Evolutionary conservation across 1,140 invertebrate genomes (phyloP).

Genomic region (Leptoteleia sp.): DNA sequence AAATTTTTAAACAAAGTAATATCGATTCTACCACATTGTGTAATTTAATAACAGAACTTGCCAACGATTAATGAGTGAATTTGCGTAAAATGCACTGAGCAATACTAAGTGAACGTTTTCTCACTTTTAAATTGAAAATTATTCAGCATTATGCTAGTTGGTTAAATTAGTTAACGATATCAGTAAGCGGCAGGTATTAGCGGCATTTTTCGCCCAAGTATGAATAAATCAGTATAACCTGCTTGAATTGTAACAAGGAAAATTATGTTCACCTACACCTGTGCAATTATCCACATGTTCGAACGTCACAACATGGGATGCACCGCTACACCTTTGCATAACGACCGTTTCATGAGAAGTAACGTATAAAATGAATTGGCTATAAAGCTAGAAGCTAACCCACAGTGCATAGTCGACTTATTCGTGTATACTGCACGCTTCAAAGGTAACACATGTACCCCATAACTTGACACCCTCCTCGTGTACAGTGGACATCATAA

Average conservation of each 20-base stretch:
- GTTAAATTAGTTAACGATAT: conserved; percentile 8
- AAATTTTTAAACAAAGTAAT: no score
- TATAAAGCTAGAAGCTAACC: conserved; percentile 69
- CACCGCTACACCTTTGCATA: conserved; percentile 58
- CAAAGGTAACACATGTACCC: conserved; percentile 65
- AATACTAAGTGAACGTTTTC: no score
- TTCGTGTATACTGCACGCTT: conserved; percentile 55
- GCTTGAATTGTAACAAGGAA: conserved; percentile 36
- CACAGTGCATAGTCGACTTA: conserved; percentile 62
- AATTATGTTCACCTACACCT: conserved; percentile 50
- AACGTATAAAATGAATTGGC: conserved; percentile 75
- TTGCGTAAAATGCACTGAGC: no score
- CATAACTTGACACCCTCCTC: conserved; percentile 70
- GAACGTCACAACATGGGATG: conserved; percentile 46
- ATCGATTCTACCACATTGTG: no score
- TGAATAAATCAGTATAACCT: conserved; percentile 36
- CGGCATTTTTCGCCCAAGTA: background rate
- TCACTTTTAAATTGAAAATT: conserved; percentile 6
- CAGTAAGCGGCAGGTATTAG: conserved; percentile 11
- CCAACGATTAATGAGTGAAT: no score
- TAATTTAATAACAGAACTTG: no score
- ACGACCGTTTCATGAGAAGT: conserved; percentile 69
- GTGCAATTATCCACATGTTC: conserved; percentile 56
- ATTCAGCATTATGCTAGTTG: conserved; percentile 2
- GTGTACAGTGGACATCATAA: conserved; percentile 57